phyloP scores from a whole-genome alignment of 2,888 invertebrate species.

The Eupithecia inturbata region DNA sequence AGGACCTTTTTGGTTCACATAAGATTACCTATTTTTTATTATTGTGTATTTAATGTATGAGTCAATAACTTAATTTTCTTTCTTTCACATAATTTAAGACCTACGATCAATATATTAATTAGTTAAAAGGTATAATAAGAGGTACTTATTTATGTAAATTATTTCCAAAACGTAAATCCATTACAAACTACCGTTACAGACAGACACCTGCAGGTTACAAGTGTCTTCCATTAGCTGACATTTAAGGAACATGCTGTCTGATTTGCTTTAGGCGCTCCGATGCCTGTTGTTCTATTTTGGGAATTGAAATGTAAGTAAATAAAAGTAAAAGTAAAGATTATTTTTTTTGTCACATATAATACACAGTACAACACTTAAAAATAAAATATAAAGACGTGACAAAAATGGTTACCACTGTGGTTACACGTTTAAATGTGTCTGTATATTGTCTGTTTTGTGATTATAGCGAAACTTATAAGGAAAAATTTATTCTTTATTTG shows the following conservation, averaged over 20 bases:
- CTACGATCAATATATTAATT: not conserved
- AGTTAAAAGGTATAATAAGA: not conserved
- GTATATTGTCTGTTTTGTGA: not conserved
- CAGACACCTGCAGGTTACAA: slow-evolving; percentile 60
- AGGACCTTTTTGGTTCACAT: too few species aligned
- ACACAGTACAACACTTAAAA: too few species aligned
- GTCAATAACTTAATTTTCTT: too few species aligned
- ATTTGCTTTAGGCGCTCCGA: slow-evolving; percentile 49
- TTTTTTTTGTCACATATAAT: too few species aligned
- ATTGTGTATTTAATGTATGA: too few species aligned
- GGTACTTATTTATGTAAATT: slow-evolving; percentile 1
- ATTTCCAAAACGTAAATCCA: slow-evolving; percentile 20
- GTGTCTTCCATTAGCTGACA: slow-evolving; percentile 69
- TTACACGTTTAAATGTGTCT: too few species aligned
- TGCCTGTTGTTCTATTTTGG: slow-evolving; percentile 32
- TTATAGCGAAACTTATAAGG: not conserved
- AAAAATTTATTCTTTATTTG: not conserved
- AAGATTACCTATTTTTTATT: too few species aligned
- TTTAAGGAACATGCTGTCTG: slow-evolving; percentile 49
- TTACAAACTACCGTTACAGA: slow-evolving; percentile 9
- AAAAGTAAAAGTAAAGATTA: too few species aligned
- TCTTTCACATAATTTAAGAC: too few species aligned
- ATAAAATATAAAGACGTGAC: too few species aligned
- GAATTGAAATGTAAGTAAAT: too few species aligned
- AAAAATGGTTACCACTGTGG: too few species aligned